A percentile compares a stretch with the other conserved stretches of the same genome.
Conservation (phyloP, 2,797 vertebrate genomes). For the Gorsachius magnificus region DNA sequence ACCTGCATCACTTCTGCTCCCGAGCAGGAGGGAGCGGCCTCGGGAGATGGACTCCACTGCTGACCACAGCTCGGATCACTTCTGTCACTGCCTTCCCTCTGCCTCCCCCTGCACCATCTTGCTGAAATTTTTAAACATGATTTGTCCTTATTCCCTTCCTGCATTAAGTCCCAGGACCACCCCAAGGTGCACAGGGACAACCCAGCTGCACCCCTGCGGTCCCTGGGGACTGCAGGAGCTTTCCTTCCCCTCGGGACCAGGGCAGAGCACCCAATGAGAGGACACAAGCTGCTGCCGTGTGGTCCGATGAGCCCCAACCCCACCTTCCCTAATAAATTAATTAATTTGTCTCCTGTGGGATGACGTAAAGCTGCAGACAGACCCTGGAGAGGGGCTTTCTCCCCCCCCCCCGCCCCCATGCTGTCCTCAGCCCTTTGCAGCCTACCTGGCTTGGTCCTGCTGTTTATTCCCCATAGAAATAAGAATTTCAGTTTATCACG, state of each 20-base stretch:
- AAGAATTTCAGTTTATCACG: not conserved
- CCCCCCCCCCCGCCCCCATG: not conserved
- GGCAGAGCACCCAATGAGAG: not conserved
- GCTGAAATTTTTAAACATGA: not conserved
- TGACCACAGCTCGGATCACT: not conserved
- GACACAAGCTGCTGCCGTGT: rapidly evolving
- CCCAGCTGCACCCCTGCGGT: too few relatives aligned
- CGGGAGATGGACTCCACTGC: rapidly evolving
- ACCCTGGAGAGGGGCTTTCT: not conserved
- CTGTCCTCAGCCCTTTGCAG: not conserved
- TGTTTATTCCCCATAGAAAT: not conserved
- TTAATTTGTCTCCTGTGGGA: rapidly evolving
- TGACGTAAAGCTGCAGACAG: not conserved
- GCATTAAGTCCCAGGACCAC: not conserved
- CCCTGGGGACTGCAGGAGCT: not conserved
- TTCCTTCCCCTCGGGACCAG: not conserved
- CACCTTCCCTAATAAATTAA: not conserved
- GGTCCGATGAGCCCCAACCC: not conserved
- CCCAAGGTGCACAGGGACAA: rapidly evolving
- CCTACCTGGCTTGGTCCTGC: not conserved
- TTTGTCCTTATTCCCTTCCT: not conserved
- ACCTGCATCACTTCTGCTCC: not conserved
- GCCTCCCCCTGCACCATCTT: not conserved
- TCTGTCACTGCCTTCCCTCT: not conserved
- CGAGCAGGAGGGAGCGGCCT: not conserved